Conservation (phyloP, 2,797 vertebrate genomes). For the Lithobates sylvaticus region DNA sequence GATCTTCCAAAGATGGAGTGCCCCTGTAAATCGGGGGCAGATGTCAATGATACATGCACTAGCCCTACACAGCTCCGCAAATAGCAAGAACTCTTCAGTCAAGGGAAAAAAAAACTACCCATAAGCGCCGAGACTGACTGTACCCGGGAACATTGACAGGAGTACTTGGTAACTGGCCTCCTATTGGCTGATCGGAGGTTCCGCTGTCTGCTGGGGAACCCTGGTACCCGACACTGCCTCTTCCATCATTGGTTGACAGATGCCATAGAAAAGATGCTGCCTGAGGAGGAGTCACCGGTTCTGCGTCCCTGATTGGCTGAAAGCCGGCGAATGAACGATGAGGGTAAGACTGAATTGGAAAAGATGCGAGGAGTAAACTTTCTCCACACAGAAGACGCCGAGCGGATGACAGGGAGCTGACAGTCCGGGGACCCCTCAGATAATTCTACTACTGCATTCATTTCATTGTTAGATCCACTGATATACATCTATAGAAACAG, state of each 20-base stretch:
- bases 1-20: too few species aligned
- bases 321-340: not conserved
- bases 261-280: too few species aligned
- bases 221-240: not conserved
- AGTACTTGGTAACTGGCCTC: conserved; percentile 1
- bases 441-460: not conserved
- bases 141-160: not conserved
- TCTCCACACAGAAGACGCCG: not conserved
- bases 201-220: not conserved
- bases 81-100: too few species aligned
- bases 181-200: not conserved
- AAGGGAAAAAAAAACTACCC: too few species aligned
- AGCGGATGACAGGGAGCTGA: not conserved
- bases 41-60: too few species aligned
- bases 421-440: not conserved
- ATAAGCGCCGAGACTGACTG: not conserved
- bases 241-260: too few species aligned
- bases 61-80: too few species aligned
- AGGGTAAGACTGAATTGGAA: not conserved
- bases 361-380: not conserved
- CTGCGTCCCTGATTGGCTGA: not conserved
- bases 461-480: too few species aligned
- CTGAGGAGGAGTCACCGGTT: not conserved
- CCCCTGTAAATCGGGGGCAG: too few species aligned
- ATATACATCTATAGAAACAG: too few species aligned